phyloP scores from a whole-genome alignment of 1,140 invertebrate species.

The Aricia agestis region DNA sequence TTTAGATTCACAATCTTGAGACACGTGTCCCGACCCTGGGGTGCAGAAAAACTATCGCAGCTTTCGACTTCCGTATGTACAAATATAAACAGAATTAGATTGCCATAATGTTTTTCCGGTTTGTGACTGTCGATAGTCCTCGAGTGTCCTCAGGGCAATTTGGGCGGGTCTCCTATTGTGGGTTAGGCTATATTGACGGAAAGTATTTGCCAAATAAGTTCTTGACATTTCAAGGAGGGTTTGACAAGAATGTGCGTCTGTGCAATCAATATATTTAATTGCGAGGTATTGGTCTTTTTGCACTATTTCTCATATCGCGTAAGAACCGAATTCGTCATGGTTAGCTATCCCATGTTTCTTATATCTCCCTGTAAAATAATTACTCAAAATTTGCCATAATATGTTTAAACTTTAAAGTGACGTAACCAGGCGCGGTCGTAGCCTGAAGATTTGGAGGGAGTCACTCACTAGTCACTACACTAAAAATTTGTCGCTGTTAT shows the following conservation, averaged over 20 bases:
- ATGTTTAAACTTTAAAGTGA: too few species aligned
- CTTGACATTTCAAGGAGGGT: neutral
- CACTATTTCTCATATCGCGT: too few species aligned
- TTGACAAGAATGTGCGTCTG: neutral
- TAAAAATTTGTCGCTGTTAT: too few species aligned
- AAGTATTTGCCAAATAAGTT: conserved; percentile 17
- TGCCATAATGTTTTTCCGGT: conserved; percentile 71
- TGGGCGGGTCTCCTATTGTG: conserved; percentile 20
- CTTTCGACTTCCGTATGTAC: conserved; percentile 69
- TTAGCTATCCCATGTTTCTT: too few species aligned
- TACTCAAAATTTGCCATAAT: too few species aligned
- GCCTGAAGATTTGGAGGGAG: too few species aligned
- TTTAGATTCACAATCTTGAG: conserved; percentile 60
- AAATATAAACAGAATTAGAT: conserved; percentile 70
- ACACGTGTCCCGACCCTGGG: conserved; percentile 54
- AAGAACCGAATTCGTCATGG: too few species aligned
- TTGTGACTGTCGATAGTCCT: conserved; percentile 43
- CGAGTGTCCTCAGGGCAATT: conserved; percentile 50
- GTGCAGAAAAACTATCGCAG: conserved; percentile 65
- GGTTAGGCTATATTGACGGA: neutral
- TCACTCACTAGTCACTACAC: too few species aligned
- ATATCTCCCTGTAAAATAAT: too few species aligned
- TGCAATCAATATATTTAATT: neutral
- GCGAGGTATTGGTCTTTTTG: neutral
- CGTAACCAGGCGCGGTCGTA: too few species aligned